Conservation (phyloP, 64 coral and sea anemone genomes). For the Pocillopora damicornis region DNA sequence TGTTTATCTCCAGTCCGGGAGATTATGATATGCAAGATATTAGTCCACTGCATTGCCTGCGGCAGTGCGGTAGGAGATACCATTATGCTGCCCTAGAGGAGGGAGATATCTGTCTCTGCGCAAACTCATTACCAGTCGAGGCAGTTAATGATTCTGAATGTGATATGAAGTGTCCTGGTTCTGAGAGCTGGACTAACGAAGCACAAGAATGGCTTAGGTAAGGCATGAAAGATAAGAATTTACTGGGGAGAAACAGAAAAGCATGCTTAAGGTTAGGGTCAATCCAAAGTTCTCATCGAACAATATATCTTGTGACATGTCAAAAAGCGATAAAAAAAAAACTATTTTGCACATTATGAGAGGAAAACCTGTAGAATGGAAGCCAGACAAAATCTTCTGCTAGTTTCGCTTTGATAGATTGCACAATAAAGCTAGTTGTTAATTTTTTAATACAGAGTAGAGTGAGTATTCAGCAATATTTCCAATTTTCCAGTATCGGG, state of each 20-base stretch:
- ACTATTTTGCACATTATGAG: too few relatives aligned
- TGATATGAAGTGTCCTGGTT: constrained; percentile 53
- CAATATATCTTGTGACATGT: too few relatives aligned
- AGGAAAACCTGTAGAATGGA: too few relatives aligned
- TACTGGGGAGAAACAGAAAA: not conserved
- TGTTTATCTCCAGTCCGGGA: constrained; percentile 73
- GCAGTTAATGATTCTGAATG: constrained; percentile 58
- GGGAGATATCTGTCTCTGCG: constrained; percentile 68
- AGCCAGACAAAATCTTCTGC: too few relatives aligned
- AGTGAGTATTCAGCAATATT: too few relatives aligned
- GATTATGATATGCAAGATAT: constrained; percentile 68
- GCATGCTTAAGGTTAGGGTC: not conserved
- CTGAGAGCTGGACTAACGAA: constrained; percentile 26
- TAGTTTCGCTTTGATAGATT: too few relatives aligned
- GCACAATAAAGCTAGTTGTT: too few relatives aligned
- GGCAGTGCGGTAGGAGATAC: constrained; percentile 73
- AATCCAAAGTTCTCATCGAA: not conserved
- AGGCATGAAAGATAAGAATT: not conserved
- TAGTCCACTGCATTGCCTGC: constrained; percentile 68
- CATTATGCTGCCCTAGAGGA: constrained; percentile 70
- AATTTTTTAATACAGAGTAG: too few relatives aligned
- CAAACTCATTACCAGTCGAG: constrained; percentile 49
- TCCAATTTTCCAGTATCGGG: too few relatives aligned
- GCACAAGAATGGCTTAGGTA: constrained; percentile 16
- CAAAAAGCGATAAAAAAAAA: too few relatives aligned